phyloP scores from a whole-genome alignment of 2,888 invertebrate species.

The Temnothorax ravouxi region DNA sequence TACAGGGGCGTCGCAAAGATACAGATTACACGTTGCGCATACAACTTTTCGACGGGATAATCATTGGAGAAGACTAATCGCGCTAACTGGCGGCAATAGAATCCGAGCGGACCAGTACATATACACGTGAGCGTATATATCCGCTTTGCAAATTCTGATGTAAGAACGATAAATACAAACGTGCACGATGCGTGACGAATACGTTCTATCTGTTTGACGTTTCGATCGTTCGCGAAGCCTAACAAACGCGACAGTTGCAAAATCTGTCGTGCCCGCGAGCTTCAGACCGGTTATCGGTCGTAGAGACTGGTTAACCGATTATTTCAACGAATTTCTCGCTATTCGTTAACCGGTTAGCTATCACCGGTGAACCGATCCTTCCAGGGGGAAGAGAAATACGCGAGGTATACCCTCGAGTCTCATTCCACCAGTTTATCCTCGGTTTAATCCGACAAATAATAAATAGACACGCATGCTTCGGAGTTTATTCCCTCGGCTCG shows the following conservation, averaged over 20 bases:
- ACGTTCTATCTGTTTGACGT: conserved; percentile 27
- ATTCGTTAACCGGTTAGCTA: conserved; percentile 1
- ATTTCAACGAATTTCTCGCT: conserved; percentile 7
- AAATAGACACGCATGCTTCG: not conserved
- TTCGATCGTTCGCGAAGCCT: conserved; percentile 44
- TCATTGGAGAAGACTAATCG: not conserved
- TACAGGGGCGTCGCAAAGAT: conserved; percentile 1
- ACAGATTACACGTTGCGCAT: not conserved
- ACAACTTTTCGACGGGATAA: not conserved
- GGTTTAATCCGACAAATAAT: not conserved
- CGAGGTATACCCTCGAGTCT: not conserved
- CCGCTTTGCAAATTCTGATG: conserved; percentile 13
- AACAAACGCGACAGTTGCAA: conserved; percentile 36
- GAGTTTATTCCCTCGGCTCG: not conserved
- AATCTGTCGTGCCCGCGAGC: conserved; percentile 22
- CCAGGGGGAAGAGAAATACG: too few relatives aligned
- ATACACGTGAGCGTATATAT: not conserved
- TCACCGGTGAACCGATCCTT: not conserved
- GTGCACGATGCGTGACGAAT: conserved; percentile 22
- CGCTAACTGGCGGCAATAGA: not conserved
- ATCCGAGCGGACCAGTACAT: not conserved
- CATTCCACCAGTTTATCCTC: not conserved
- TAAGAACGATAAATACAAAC: conserved; percentile 35
- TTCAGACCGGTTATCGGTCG: not conserved
- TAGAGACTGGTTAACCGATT: not conserved